Base-by-base conservation (phyloP, 2,797 vertebrate genomes). In the Sebastes matsubarae region DNA sequence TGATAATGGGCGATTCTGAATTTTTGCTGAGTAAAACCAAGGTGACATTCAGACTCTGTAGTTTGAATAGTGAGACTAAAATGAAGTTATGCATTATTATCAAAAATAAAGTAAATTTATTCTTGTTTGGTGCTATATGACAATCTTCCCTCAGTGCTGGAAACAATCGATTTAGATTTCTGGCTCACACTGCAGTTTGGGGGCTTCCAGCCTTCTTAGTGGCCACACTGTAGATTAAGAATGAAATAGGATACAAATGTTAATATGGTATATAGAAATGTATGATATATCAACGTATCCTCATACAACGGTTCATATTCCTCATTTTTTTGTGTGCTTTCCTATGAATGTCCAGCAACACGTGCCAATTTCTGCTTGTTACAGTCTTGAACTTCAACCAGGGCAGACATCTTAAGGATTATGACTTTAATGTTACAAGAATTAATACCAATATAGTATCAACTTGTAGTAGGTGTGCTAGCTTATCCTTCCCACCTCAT, bases 11-110 rank as follows among this genome's bases (percentile, higher is more conserved):
- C 3, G 2, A 60, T n/a, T 55, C 12, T 20, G 25, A 68, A 68
- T 75, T 72, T 72, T 54, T 76, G 73, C 50, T 64, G 16, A 79
- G 59, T 64, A 24, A 64, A 72, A 52, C 30, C 25, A 84, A 71
- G 55, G 60, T 67, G 68, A 75, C 60, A 20, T 63, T 71, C 4
- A 57, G 54, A 12, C 50, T 69, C 29, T 64, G 27, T 63, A 12
- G 34, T 27, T 64, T 0, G 6, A 57, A 55, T n/a, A 55, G 68
- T 30, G 25, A 2, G 10, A 68, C 30, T 52, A 9, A 64, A 72
- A 46, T 66, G 1, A 71, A 66, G 22, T 68, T 36, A 25, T 70
- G 11, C 18, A 24, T 67, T 58, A 14, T 12, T 30, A 38, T 32
- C 1, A 38, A 30, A 12, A 12, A 20, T 2, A 20, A 3, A 20